Evolutionary conservation across 35 echinoderm and acorn worm genomes (phyloP), one percentile per base, ranked within the genome.

Genomic region (Ophioderma brevispina): DNA sequence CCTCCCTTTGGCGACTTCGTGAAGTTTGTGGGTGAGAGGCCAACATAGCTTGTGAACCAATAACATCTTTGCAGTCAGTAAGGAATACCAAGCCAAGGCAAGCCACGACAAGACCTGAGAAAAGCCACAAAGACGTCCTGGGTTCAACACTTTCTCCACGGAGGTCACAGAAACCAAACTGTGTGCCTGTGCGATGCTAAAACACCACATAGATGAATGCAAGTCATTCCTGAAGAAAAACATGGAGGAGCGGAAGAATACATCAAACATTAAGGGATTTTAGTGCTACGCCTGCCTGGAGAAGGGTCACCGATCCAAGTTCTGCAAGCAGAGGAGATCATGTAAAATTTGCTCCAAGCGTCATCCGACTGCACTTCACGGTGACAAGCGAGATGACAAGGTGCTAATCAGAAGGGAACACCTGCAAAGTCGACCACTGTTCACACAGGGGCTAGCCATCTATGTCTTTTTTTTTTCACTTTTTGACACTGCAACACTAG

Each of bases 261-360:
- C 0, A 64, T 80, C 0, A 80, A 55, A 35, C 31, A 90, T 25
- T 80, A 55, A 35, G 75, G 88, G n/a, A n/a, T n/a, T n/a, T n/a
- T n/a, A n/a, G n/a, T 97, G 95, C 77, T 96, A 75, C 40, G 90
- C 82, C 23, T 97, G 95, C 79, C 56, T 97, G 6, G 78, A 59
- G 25, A 33, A 70, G 25, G 90, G 90, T 28, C 94, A 96, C 78
- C 21, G 75, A 33, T 79, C 85, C 37, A 96, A 81, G 52, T 33
- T 39, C 32, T 96, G 94, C 86, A 49, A 80, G 11, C 84, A 88
- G 25, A 85, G 86, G 76, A 1, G 14, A 1, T 64, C 13, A 32
- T 96, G 94, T 64, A 11, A 35, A 30, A 42, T 33, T 0, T 96
- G 94, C 63, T 33, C 36, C 25, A 52, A 39, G 40, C n/a, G 28